phyloP scores from a whole-genome alignment of 2,113 vertebrate species.

The Cottus gobio region DNA sequence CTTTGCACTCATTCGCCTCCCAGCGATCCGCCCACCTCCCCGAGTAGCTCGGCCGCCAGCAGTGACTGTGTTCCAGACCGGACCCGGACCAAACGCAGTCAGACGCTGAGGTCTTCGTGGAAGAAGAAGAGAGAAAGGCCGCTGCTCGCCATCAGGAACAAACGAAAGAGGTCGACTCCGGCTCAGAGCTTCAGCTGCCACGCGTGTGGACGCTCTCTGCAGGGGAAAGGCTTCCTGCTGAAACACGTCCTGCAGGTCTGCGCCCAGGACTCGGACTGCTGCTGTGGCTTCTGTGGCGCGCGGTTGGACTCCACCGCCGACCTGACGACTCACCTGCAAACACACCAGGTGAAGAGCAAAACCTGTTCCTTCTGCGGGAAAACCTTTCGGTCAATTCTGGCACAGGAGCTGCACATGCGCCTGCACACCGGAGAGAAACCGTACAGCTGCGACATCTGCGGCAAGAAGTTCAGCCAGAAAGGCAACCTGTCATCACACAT shows the following conservation, averaged over 20 bases:
- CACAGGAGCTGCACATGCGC: constrained; percentile 62
- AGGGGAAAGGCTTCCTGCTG: constrained; percentile 65
- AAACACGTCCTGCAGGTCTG: constrained; percentile 61
- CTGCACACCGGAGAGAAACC: constrained; percentile 72
- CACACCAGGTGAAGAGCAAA: constrained; percentile 52
- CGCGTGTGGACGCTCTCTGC: constrained; percentile 48
- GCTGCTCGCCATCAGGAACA: not conserved
- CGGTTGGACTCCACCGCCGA: not conserved
- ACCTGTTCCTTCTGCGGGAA: constrained; percentile 64
- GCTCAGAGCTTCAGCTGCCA: constrained; percentile 36
- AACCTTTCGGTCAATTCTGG: constrained; percentile 61
- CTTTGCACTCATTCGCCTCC: not conserved
- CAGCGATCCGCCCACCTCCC: not conserved
- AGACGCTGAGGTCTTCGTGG: not conserved
- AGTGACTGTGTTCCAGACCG: constrained; percentile 10
- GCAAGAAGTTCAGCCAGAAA: constrained; percentile 68
- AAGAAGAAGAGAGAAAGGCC: constrained; percentile 25
- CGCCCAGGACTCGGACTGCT: constrained; percentile 4
- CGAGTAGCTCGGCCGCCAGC: not conserved
- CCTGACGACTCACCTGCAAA: constrained; percentile 50
- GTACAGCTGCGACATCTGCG: constrained; percentile 52
- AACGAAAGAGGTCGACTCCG: constrained; percentile 2
- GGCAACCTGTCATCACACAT: constrained; percentile 61
- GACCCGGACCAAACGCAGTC: constrained; percentile 2
- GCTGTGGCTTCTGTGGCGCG: constrained; percentile 63